Evolutionary conservation across 2,888 invertebrate species (phyloP).

Genomic region (Apantesis nais): DNA sequence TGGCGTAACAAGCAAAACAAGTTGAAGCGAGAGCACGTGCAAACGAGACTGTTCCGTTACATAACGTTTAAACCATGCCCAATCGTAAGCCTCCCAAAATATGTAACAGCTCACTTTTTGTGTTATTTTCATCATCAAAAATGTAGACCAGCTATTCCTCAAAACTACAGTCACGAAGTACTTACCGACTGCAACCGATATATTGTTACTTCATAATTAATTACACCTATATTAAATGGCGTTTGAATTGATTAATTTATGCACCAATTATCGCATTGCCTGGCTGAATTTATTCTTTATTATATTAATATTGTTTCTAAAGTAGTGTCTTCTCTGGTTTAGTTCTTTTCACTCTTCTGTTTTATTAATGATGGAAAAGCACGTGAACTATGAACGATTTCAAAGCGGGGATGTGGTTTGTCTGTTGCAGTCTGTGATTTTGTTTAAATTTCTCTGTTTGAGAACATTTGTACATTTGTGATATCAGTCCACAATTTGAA

Average conservation of each 20-base stretch:
- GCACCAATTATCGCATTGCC: no score
- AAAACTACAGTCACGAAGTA: not conserved
- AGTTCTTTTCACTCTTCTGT: no score
- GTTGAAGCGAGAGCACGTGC: constrained; percentile 25
- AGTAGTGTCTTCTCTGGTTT: no score
- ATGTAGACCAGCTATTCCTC: not conserved
- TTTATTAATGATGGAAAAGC: no score
- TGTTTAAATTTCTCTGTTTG: not conserved
- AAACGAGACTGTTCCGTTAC: constrained; percentile 25
- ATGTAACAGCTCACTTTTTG: constrained; percentile 1
- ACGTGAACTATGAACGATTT: no score
- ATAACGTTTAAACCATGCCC: constrained; percentile 19
- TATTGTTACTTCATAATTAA: not conserved
- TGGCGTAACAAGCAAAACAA: constrained; percentile 35
- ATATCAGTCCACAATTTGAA: no score
- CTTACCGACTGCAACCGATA: not conserved
- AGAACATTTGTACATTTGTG: not conserved
- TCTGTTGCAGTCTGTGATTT: no score
- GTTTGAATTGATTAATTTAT: no score
- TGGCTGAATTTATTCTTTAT: no score
- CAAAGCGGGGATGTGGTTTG: no score
- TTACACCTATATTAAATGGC: no score
- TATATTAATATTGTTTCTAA: no score
- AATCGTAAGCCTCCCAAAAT: constrained; percentile 12
- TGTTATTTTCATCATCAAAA: constrained; percentile 2